Evolutionary conservation across 2,888 invertebrate species (phyloP).

Genomic region (Apodemia duryi): DNA sequence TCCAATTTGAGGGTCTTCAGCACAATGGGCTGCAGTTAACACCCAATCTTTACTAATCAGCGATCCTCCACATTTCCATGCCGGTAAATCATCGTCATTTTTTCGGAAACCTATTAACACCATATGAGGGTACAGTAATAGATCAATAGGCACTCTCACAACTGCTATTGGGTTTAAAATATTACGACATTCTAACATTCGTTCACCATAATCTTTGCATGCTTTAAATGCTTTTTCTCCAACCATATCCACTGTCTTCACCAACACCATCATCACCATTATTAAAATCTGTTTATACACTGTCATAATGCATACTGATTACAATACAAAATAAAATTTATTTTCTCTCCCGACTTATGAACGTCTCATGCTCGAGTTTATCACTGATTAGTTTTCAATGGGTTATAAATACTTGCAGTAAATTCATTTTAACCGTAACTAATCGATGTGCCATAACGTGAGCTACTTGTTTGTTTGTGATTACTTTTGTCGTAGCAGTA

Average conservation of each 20-base stretch:
- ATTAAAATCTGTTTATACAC: conserved; percentile 15
- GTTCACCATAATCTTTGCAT: conserved; percentile 55
- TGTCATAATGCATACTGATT: conserved; percentile 17
- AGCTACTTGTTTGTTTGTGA: conserved; percentile 24
- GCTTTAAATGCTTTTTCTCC: conserved; percentile 61
- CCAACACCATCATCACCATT: conserved; percentile 25
- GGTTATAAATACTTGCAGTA: conserved; percentile 37
- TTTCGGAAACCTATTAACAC: conserved; percentile 67
- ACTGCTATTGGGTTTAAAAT: conserved; percentile 48
- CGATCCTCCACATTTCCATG: conserved; percentile 71
- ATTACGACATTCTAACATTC: conserved; percentile 70
- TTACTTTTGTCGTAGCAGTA: conserved; percentile 10
- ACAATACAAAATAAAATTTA: background rate
- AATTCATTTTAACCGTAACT: conserved; percentile 42
- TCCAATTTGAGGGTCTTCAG: conserved; percentile 61
- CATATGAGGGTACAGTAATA: conserved; percentile 82
- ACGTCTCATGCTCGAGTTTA: conserved; percentile 32
- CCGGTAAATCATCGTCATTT: conserved; percentile 31
- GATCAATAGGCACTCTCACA: conserved; percentile 64
- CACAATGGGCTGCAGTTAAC: conserved; percentile 68
- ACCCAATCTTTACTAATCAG: conserved; percentile 64
- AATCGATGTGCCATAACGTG: conserved; percentile 34
- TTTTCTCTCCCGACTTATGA: conserved; percentile 6
- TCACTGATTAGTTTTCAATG: conserved; percentile 46
- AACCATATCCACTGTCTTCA: conserved; percentile 28